These are phyloP conservation scores for Todiramphus saurophagus DNA, from an alignment of 2,113 vertebrate genomes.

Conservation along the genomic window DNA sequence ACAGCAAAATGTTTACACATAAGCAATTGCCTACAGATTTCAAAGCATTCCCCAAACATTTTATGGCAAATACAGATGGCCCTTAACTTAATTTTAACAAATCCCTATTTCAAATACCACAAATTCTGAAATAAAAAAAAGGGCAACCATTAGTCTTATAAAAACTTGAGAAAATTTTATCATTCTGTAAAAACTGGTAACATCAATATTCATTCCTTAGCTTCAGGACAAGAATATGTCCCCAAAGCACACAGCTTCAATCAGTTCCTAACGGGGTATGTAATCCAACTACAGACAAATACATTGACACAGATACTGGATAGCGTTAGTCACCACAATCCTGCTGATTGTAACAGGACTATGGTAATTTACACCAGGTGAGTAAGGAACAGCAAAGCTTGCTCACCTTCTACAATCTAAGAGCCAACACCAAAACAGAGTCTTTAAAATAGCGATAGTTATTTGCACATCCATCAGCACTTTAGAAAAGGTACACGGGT, in stretches of 20 bases:
- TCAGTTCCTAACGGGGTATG: not conserved
- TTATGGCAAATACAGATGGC: not conserved
- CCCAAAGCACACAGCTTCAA: not conserved
- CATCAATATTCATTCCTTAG: not conserved
- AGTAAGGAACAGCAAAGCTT: not conserved
- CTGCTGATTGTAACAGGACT: not conserved
- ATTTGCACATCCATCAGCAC: not conserved
- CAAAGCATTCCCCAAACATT: not conserved
- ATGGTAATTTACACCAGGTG: not conserved
- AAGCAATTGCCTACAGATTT: not conserved
- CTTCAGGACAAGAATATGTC: not conserved
- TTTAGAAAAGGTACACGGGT: rapidly evolving
- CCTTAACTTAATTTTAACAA: not conserved
- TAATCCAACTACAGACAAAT: not conserved
- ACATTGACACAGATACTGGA: not conserved
- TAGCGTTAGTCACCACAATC: no score
- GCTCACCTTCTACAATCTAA: not conserved
- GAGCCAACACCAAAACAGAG: not conserved
- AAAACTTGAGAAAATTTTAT: not conserved
- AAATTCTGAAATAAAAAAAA: not conserved
- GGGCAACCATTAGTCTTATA: not conserved
- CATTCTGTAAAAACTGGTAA: not conserved
- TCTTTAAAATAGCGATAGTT: not conserved
- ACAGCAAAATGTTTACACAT: not conserved
- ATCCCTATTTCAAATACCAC: not conserved